Conservation (phyloP, 2,888 invertebrate genomes). For the Stegana nigrithorax region DNA sequence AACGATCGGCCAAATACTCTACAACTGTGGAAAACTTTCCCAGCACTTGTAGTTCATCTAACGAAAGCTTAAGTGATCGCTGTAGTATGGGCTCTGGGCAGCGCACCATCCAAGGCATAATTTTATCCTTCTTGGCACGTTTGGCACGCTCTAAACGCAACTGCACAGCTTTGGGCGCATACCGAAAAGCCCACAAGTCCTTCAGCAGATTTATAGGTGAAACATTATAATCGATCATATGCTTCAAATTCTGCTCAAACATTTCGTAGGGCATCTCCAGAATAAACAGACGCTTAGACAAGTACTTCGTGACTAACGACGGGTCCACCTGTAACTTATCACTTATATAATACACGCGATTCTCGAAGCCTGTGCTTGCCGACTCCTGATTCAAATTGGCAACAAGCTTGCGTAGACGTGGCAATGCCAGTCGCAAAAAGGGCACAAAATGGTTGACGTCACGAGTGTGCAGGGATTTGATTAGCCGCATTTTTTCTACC, state of each 20-base stretch:
- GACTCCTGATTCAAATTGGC: constrained; percentile 65
- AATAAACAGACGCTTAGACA: constrained; percentile 71
- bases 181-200: constrained; percentile 76
- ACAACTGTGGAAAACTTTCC: constrained; percentile 70
- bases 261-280: constrained; percentile 72
- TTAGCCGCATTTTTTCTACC: constrained; percentile 64
- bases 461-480: constrained; percentile 68
- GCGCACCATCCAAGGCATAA: constrained; percentile 78
- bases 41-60: constrained; percentile 69
- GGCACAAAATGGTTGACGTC: constrained; percentile 71
- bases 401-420: constrained; percentile 54
- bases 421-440: constrained; percentile 69
- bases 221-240: constrained; percentile 72
- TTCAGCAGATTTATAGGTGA: constrained; percentile 71
- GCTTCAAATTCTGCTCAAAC: constrained; percentile 71
- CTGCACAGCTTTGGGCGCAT: constrained; percentile 71
- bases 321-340: constrained; percentile 70
- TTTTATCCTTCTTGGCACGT: constrained; percentile 69
- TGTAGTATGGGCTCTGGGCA: constrained; percentile 72
- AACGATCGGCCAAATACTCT: constrained; percentile 71
- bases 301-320: constrained; percentile 68
- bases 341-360: constrained; percentile 73
- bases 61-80: constrained; percentile 65
- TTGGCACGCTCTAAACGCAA: constrained; percentile 70
- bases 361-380: constrained; percentile 67